Base-by-base conservation (phyloP, 2,888 invertebrate species). In the Cremastobaeus sp. region DNA sequence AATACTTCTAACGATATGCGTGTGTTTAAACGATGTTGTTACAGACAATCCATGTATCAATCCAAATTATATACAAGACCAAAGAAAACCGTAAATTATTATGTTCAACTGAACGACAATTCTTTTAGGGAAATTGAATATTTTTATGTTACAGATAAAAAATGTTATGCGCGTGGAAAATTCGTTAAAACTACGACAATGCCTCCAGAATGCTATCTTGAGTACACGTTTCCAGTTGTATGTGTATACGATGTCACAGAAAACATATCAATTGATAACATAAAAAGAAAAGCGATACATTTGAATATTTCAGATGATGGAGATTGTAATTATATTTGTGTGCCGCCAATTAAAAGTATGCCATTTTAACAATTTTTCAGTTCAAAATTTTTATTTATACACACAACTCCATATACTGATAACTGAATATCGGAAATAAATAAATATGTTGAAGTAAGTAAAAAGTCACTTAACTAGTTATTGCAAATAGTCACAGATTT, bases 51-150 rank as follows among this genome's bases (percentile, higher is more conserved):
- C 5, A 54, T 25, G n/a, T 54, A 39, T 12, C 39, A 39, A 3
- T 32, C 18, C 2, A 57, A 14, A 57, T 0, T 25, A 17, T 57
- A 45, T 18, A 21, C 43, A 20, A 43, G 66, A 18, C 47, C 57
- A 20, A 57, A 41, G 25, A 68, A 68, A 41, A 57, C 50, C 5
- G 18, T 57, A n/a, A 57, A 68, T 50, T 50, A 25, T 25, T 39
- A 41, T 41, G 57, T 39, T 18, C 55, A 57, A 15, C 12, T 66
- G 32, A 18, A 32, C 11, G 11, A 41, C 14, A 11, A 43, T 28
- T 18, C n/a, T 43, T 11, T 55, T 20, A 17, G 41, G 12, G 32
- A 55, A 43, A 32, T 55, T 5, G 18, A 55, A 41, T 35, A 43
- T 55, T 55, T 41, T 41, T 41, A 3, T 9, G 9, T 55, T 2